A percentile compares a stretch with the other conserved stretches of the same genome.
phyloP scores from a whole-genome alignment of 2,113 vertebrate species.

The Porphyrio hochstetteri region DNA sequence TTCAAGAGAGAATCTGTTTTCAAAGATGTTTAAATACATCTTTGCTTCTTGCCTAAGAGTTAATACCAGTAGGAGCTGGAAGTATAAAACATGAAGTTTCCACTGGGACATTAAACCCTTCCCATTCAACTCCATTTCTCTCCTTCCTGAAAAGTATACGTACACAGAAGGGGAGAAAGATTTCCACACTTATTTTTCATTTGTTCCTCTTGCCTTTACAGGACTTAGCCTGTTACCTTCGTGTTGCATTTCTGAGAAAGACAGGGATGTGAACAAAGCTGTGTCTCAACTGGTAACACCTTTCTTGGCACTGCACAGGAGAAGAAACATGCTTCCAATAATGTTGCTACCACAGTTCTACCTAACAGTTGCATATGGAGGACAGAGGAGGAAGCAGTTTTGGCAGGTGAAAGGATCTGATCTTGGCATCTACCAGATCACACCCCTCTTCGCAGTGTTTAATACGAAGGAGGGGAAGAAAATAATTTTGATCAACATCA shows the following conservation, averaged over 20 bases:
- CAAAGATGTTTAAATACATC: background rate
- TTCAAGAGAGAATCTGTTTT: background rate
- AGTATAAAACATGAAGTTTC: background rate
- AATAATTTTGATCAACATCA: background rate
- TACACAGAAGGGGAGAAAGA: background rate
- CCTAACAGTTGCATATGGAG: fast-evolving
- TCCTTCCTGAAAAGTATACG: background rate
- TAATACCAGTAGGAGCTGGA: background rate
- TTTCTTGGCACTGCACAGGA: background rate
- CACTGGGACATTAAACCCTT: background rate
- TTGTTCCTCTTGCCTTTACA: background rate
- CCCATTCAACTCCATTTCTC: background rate
- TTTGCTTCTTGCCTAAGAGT: background rate
- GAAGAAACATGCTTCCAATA: background rate
- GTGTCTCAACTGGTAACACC: background rate
- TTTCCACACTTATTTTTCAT: background rate
- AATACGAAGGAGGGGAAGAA: background rate
- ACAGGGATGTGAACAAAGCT: background rate
- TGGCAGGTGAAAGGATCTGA: background rate
- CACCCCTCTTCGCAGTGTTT: background rate
- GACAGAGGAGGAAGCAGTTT: background rate
- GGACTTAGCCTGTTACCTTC: background rate
- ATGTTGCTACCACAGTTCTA: fast-evolving
- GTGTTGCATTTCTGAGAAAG: background rate
- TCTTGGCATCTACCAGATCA: background rate